Evolutionary conservation across 2,888 invertebrate species (phyloP).

Genomic region (Teleiodes luculella): DNA sequence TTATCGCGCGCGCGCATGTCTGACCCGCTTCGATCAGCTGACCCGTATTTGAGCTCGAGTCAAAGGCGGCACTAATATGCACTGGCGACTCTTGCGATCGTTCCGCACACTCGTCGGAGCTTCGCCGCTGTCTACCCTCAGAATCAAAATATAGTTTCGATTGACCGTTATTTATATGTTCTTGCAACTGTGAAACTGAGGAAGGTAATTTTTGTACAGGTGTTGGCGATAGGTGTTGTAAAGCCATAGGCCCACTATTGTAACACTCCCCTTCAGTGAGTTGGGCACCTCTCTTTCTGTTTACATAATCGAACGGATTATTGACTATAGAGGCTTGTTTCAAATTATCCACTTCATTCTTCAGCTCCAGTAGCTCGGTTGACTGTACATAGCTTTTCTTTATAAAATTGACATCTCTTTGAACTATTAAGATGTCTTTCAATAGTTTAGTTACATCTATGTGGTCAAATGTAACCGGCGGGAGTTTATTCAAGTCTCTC

Average conservation of each 20-base stretch:
- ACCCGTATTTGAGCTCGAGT: too few relatives aligned
- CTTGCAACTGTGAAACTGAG: background rate
- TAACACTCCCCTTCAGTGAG: background rate
- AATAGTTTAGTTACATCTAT: background rate
- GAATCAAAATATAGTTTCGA: too few relatives aligned
- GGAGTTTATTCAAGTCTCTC: constrained; percentile 5
- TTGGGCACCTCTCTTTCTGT: background rate
- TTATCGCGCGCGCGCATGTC: too few relatives aligned
- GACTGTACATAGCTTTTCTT: background rate
- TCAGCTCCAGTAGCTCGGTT: background rate
- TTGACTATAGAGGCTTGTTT: background rate
- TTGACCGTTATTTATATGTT: background rate
- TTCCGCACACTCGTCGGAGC: too few relatives aligned
- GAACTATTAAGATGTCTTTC: background rate
- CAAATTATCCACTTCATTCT: background rate
- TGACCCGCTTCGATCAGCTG: too few relatives aligned
- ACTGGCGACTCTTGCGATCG: too few relatives aligned
- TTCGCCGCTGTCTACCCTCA: too few relatives aligned
- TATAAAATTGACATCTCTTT: background rate
- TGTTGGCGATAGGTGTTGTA: background rate
- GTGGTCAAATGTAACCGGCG: constrained; percentile 8
- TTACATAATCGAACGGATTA: background rate
- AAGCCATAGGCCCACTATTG: background rate
- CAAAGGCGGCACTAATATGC: too few relatives aligned
- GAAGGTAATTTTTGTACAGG: background rate